Evolutionary conservation across 2,113 vertebrate species (phyloP), one percentile per base, ranked within the genome.

Genomic region (Anhinga anhinga): DNA sequence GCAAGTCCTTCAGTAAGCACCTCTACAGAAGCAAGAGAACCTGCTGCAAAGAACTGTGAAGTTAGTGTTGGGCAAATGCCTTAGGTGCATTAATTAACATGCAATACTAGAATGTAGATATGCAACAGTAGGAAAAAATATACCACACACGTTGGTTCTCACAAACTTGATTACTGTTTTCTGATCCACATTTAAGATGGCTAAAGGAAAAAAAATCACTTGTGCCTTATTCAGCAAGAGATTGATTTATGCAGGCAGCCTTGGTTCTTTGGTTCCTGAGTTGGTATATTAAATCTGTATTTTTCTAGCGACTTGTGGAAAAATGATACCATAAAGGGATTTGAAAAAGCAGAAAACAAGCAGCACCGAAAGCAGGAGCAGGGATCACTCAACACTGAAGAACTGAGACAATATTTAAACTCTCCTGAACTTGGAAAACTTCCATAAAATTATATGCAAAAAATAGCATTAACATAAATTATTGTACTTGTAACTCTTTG

Each of bases 1-100:
- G 96, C 90, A 94, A 21, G 92, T 91, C 91, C 89, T 95, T 86
- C 97, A 74, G 91, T 72, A 90, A 97, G 97, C 95, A 94, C 95
- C 97, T 96, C 95, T 69, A 42, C 34, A 58, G 74, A 92, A 83
- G 70, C 47, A 81, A 81, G n/a, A 96, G 91, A 97, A 97, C 88
- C 82, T 93, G 92, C 94, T 95, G 92, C 96, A 93, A 95, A 95
- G 92, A 95, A 15, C 95, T 88, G 22, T 88, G 81, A 86, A 97
- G 96, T 74, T 58, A 52, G 77, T 42, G 71, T 97, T 97, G 82
- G 85, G 95, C 95, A 97, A 95, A 92, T 81, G 44, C 69, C 93
- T 79, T 85, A 83, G 15, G 29, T 89, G 81, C 56, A 71, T 93
- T 97, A 96, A 96, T 96, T 96, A 96, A 79, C 7, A 11, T 69